phyloP scores from a whole-genome alignment of 2,113 vertebrate species.

The Neolamprologus fasciatus region DNA sequence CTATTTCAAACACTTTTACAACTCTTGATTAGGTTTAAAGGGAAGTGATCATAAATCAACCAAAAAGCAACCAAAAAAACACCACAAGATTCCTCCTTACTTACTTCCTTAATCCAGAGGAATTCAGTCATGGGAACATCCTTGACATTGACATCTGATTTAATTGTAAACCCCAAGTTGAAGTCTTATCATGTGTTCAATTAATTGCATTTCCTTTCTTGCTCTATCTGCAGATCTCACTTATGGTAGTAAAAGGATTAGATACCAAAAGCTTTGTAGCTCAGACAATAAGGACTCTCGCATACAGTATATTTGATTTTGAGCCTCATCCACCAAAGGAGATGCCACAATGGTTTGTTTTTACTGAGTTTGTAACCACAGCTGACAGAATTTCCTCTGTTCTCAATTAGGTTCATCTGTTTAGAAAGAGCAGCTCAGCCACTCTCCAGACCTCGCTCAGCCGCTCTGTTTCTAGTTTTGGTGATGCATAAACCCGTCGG shows the following conservation, averaged over 20 bases:
- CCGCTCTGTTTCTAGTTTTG: not conserved
- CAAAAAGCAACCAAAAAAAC: not conserved
- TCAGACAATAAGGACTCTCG: not conserved
- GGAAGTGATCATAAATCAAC: not conserved
- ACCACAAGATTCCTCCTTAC: not conserved
- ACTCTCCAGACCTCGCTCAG: not conserved
- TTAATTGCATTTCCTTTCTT: conserved; percentile 26
- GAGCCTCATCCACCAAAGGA: not conserved
- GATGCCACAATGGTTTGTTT: not conserved
- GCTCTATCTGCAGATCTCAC: conserved; percentile 17
- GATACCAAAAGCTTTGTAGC: not conserved
- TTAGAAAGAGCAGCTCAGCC: not conserved
- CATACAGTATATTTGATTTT: not conserved
- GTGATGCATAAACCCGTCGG: not conserved
- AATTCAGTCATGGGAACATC: not conserved
- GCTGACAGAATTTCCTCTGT: not conserved
- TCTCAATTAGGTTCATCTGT: not conserved
- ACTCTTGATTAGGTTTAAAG: not conserved
- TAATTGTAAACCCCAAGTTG: not conserved
- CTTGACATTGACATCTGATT: not conserved
- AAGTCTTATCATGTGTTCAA: conserved; percentile 4
- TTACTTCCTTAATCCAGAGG: not conserved
- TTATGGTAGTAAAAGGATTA: conserved; percentile 28
- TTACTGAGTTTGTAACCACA: not conserved
- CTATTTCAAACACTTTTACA: not conserved